Conservation (phyloP, 2,797 vertebrate species). For the Phylloscopus collybita region DNA sequence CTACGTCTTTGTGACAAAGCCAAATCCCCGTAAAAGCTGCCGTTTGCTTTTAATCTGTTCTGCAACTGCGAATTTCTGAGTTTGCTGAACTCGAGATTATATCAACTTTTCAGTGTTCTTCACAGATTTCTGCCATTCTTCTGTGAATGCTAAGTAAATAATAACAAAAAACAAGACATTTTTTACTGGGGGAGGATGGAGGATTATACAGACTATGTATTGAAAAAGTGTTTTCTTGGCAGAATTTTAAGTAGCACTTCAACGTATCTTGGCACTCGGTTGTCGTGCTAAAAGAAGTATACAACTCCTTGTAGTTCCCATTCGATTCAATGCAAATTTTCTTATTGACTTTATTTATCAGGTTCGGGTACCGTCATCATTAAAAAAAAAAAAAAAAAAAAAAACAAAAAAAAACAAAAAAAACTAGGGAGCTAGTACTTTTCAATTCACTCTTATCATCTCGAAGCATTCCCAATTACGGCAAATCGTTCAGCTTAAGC, state of each 20-base stretch:
- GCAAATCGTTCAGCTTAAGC: conserved; percentile 20
- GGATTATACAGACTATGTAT: neutral
- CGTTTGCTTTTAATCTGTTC: conserved; percentile 2
- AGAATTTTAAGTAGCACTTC: neutral
- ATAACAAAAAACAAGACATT: neutral
- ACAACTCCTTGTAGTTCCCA: neutral
- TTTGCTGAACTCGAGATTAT: conserved; percentile 2
- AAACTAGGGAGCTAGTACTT: neutral
- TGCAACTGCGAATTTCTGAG: conserved; percentile 9
- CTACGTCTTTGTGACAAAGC: conserved; percentile 32
- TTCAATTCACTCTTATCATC: conserved; percentile 46
- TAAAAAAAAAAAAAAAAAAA: neutral
- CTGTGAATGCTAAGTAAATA: conserved; percentile 3
- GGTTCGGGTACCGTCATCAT: neutral
- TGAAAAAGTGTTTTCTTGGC: neutral
- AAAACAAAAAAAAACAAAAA: too few relatives aligned
- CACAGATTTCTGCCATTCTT: neutral
- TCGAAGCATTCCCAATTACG: conserved; percentile 37
- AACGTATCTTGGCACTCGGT: neutral
- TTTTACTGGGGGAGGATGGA: neutral
- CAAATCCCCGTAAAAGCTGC: conserved; percentile 18
- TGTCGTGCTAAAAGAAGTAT: neutral
- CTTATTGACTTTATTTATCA: neutral
- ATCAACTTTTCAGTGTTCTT: neutral
- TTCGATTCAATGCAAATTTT: neutral